Percentiles rank a stretch among this genome's conserved stretches.
Conservation (phyloP, 1,140 invertebrate genomes). For the Drosophila quadrilineata region DNA sequence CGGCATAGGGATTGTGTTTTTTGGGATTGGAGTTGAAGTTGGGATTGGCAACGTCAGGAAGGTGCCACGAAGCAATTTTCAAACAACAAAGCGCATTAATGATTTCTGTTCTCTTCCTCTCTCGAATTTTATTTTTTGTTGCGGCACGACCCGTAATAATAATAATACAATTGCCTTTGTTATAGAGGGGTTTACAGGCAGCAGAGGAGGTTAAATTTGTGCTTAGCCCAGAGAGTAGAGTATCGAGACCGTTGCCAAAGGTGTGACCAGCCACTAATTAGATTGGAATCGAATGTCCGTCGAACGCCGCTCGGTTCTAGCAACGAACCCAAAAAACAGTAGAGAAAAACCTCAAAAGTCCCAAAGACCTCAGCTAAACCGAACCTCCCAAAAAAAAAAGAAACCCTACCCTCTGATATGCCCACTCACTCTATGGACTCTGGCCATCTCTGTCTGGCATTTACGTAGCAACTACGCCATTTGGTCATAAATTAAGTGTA, state of each 20-base stretch:
- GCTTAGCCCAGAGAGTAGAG: no score
- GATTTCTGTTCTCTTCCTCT: constrained; percentile 11
- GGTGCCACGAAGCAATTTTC: constrained; percentile 28
- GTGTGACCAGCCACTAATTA: constrained; percentile 50
- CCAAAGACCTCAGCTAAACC: no score
- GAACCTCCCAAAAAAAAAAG: no score
- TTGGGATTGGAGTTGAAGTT: no score
- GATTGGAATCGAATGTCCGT: constrained; percentile 28
- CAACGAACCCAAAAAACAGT: no score
- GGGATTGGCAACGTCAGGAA: constrained; percentile 7
- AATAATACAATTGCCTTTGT: constrained; percentile 40
- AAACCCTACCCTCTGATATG: neutral
- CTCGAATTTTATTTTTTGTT: neutral
- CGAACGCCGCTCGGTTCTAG: neutral
- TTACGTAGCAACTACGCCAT: neutral
- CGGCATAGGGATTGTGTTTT: no score
- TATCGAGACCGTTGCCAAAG: constrained; percentile 17
- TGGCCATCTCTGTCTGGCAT: neutral
- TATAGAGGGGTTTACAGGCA: no score
- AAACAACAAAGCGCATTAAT: constrained; percentile 32
- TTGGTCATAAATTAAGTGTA: constrained; percentile 66
- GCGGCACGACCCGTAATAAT: constrained; percentile 25
- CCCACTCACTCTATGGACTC: neutral
- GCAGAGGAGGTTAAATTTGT: no score
- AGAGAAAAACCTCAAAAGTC: no score